phyloP scores from a whole-genome alignment of 2,113 vertebrate species.

The Paradoxurus hermaphroditus region DNA sequence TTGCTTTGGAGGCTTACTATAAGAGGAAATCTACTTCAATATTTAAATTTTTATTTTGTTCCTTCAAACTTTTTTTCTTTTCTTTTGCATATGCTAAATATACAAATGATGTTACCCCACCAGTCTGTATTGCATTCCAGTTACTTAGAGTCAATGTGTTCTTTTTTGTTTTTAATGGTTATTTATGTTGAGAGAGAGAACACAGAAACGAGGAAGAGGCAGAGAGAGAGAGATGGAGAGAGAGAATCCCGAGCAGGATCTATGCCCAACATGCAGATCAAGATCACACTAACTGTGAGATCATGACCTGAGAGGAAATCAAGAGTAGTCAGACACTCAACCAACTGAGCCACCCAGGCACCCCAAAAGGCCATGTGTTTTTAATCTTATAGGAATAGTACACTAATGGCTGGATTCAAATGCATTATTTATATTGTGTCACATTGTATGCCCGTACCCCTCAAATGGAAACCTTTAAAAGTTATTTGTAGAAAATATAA shows the following conservation, averaged over 20 bases:
- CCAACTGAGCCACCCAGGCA: too few relatives aligned
- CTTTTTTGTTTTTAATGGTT: neutral
- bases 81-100: neutral
- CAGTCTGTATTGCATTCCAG: neutral
- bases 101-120: neutral
- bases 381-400: neutral
- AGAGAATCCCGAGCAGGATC: too few relatives aligned
- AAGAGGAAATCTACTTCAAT: neutral
- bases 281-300: too few relatives aligned
- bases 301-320: too few relatives aligned
- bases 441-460: neutral
- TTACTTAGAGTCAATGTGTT: neutral
- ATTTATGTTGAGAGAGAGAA: too few relatives aligned
- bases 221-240: too few relatives aligned
- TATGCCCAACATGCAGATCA: too few relatives aligned
- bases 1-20: constrained; percentile 3
- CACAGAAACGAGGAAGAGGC: too few relatives aligned
- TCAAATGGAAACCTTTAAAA: neutral
- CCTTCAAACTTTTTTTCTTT: neutral
- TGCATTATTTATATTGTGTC: neutral
- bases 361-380: neutral
- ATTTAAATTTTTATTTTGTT: constrained; percentile 36
- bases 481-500: neutral
- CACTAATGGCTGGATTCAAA: neutral
- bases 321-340: too few relatives aligned